A percentile compares a stretch with the other conserved stretches of the same genome.
Evolutionary conservation across 2,888 invertebrate genomes (phyloP).

Genomic region (Drosophila recens): DNA sequence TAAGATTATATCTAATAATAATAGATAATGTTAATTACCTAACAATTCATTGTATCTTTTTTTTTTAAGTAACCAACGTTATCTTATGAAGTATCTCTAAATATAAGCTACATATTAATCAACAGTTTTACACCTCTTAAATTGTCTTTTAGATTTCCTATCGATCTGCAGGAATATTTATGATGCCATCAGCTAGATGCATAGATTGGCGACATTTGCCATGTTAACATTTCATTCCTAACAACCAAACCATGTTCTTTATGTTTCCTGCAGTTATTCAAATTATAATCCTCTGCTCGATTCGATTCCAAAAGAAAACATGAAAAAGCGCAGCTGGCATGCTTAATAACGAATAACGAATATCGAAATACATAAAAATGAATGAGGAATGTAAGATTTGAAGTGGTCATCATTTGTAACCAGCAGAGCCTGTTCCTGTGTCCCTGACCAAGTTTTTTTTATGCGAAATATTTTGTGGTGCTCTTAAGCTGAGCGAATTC

Average conservation of each 20-base stretch:
- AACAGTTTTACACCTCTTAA: not conserved
- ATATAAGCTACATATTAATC: no score
- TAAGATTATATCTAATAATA: no score
- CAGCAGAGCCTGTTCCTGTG: conserved; percentile 56
- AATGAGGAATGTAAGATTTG: conserved; percentile 30
- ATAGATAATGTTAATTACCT: no score
- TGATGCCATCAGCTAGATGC: not conserved
- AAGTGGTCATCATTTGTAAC: conserved; percentile 33
- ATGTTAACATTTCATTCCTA: conserved; percentile 3
- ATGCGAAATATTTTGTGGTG: not conserved
- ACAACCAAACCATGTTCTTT: conserved; percentile 12
- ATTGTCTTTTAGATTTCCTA: not conserved
- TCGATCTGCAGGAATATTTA: no score
- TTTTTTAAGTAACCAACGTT: no score
- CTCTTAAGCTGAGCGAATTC: not conserved
- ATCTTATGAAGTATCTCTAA: no score
- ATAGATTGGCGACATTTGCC: not conserved
- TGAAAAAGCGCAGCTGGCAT: conserved; percentile 20
- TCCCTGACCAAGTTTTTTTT: conserved; percentile 66
- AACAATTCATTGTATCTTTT: no score
- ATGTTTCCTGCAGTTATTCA: conserved; percentile 27
- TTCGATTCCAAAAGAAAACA: conserved; percentile 2
- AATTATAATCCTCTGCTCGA: conserved; percentile 14
- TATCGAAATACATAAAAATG: conserved; percentile 27
- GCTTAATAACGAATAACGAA: conserved; percentile 19